phyloP scores from a whole-genome alignment of 2,888 invertebrate species.

The Ophioninae sp. region DNA sequence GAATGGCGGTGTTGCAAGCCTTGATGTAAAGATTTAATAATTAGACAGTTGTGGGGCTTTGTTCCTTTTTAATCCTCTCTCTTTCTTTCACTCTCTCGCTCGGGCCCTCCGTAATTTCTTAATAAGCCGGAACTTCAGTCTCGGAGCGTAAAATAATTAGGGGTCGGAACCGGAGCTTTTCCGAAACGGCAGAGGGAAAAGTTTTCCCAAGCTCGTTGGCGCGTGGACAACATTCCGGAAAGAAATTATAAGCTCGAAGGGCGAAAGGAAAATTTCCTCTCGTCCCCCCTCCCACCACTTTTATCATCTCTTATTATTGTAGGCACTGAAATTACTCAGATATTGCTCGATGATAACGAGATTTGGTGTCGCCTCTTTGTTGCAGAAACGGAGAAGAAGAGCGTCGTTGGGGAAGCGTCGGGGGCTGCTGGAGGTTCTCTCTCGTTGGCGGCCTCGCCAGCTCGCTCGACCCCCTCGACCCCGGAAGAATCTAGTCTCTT shows the following conservation, averaged over 20 bases:
- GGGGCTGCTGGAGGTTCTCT: constrained; percentile 74
- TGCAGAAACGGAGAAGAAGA: constrained; percentile 75
- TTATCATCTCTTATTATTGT: constrained; percentile 1
- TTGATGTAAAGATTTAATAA: constrained; percentile 37
- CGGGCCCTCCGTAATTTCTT: constrained; percentile 12
- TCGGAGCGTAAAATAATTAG: constrained; percentile 47
- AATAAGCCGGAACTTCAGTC: constrained; percentile 21
- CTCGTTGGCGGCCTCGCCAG: constrained; percentile 74
- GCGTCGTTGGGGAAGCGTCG: constrained; percentile 71
- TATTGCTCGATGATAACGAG: neutral
- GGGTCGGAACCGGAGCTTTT: constrained; percentile 1
- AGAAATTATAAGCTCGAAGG: constrained; percentile 27
- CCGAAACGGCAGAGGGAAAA: constrained; percentile 15
- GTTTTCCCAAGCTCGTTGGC: constrained; percentile 12
- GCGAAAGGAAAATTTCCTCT: constrained; percentile 19
- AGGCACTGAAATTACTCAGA: neutral
- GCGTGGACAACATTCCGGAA: constrained; percentile 23
- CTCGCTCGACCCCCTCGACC: constrained; percentile 76
- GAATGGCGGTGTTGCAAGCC: neutral
- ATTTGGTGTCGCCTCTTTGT: constrained; percentile 63
- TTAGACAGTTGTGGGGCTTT: constrained; percentile 15
- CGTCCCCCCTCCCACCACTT: neutral
- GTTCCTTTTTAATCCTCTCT: neutral
- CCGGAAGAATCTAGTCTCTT: constrained; percentile 80
- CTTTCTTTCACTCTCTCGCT: neutral